Percentiles rank a stretch among this genome's conserved stretches.
These are phyloP conservation scores for Phrixothrix hirtus DNA, from an alignment of 2,888 invertebrate genomes.

Conservation along the genomic window DNA sequence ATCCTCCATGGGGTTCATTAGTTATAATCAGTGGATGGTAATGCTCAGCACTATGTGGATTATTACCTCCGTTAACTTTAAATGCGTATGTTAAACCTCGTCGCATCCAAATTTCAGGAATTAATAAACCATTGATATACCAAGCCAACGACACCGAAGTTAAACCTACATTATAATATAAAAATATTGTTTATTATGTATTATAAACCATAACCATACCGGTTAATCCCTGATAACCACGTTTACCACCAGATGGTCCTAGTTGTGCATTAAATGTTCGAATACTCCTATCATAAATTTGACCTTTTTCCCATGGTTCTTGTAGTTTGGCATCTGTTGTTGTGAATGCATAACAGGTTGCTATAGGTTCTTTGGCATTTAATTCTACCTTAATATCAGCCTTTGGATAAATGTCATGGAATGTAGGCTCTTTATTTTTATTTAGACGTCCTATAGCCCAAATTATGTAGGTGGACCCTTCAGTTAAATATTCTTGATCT, in stretches of 20 bases:
- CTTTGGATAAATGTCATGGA: constrained; percentile 80
- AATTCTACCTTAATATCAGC: constrained; percentile 70
- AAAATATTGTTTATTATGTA: not conserved
- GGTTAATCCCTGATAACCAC: constrained; percentile 76
- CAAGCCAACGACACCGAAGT: constrained; percentile 77
- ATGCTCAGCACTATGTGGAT: constrained; percentile 80
- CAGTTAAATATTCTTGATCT: constrained; percentile 72
- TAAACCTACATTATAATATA: constrained; percentile 60
- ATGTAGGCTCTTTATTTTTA: constrained; percentile 76
- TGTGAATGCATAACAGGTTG: constrained; percentile 78
- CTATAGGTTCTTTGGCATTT: constrained; percentile 64
- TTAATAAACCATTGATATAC: constrained; percentile 90
- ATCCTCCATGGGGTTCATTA: constrained; percentile 82
- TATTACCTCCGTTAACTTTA: constrained; percentile 80
- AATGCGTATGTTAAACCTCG: constrained; percentile 85
- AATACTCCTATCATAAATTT: constrained; percentile 70
- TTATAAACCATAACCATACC: constrained; percentile 51
- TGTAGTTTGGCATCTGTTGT: constrained; percentile 47
- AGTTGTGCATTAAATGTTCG: constrained; percentile 79
- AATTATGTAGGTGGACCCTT: constrained; percentile 65
- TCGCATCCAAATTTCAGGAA: constrained; percentile 85
- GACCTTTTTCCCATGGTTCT: constrained; percentile 65
- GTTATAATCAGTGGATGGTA: constrained; percentile 92
- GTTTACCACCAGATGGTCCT: constrained; percentile 81
- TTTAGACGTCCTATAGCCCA: constrained; percentile 87